A percentile compares a stretch with the other conserved stretches of the same genome.
These are phyloP conservation scores for Hippopotamus amphibius DNA, from an alignment of 2,113 vertebrate genomes.

Conservation along the genomic window DNA sequence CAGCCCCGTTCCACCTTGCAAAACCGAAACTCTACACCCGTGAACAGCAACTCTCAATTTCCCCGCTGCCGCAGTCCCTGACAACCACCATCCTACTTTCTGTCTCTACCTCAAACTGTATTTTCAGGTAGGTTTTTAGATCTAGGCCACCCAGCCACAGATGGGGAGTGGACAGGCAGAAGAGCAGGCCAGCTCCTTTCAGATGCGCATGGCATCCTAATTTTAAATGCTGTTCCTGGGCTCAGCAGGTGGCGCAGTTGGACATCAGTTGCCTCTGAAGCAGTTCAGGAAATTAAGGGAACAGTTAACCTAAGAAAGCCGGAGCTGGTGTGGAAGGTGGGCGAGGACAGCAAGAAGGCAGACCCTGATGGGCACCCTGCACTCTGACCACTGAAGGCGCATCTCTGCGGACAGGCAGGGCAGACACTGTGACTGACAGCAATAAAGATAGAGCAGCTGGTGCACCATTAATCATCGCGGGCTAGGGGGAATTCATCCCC, in stretches of 20 bases:
- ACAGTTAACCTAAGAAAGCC: neutral
- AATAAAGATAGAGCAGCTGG: conserved; percentile 75
- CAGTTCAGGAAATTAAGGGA: neutral
- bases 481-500: neutral
- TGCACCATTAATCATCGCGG: conserved; percentile 34
- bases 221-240: neutral
- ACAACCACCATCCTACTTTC: neutral
- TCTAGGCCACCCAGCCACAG: too few species aligned
- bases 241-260: conserved; percentile 50
- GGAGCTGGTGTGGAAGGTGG: neutral
- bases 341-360: neutral
- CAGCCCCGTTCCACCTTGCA: neutral
- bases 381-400: neutral
- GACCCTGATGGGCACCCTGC: rapidly evolving
- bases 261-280: neutral
- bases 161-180: rapidly evolving
- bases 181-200: rapidly evolving
- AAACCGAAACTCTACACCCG: neutral
- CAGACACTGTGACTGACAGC: conserved; percentile 57
- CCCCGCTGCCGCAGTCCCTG: rapidly evolving
- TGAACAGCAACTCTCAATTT: neutral
- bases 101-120: neutral
- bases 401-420: conserved; percentile 1
- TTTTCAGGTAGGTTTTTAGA: neutral
- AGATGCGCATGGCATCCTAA: rapidly evolving